Evolutionary conservation across 2,888 invertebrate species (phyloP).

Genomic region (Muschampia plurimacula): DNA sequence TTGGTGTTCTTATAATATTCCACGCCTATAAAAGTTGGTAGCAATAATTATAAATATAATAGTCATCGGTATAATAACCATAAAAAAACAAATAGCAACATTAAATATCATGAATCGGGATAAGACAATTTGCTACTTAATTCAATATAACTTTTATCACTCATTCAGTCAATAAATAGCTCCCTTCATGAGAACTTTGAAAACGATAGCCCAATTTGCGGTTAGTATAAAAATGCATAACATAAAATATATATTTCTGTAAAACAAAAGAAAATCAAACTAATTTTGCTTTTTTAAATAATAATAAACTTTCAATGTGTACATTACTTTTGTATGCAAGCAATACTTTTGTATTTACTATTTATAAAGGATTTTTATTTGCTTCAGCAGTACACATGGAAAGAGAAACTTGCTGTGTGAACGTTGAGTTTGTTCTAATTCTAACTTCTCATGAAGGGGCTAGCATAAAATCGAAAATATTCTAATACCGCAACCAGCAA

Average conservation of each 20-base stretch:
- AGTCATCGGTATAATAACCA: neutral
- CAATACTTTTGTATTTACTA: too few relatives aligned
- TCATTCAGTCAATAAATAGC: conserved; percentile 46
- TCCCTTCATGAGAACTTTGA: conserved; percentile 30
- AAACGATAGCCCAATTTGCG: conserved; percentile 20
- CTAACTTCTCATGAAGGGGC: neutral
- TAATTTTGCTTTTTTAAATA: too few relatives aligned
- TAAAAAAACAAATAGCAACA: neutral
- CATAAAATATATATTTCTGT: too few relatives aligned
- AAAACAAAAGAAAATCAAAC: too few relatives aligned
- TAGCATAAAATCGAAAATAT: neutral
- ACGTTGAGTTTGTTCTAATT: too few relatives aligned
- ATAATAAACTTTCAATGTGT: too few relatives aligned
- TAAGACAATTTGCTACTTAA: conserved; percentile 33
- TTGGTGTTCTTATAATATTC: neutral
- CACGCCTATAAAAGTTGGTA: neutral
- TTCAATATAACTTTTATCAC: conserved; percentile 12
- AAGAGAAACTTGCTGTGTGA: too few relatives aligned
- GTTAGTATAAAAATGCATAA: too few relatives aligned
- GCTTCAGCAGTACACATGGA: too few relatives aligned
- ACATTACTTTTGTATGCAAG: too few relatives aligned
- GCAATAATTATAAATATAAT: too few relatives aligned
- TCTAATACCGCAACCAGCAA: neutral
- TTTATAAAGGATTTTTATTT: too few relatives aligned
- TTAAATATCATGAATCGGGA: neutral